Evolutionary conservation across 2,113 vertebrate genomes (phyloP), one percentile per base, ranked within the genome.

Genomic region (Phainopepla nitens): DNA sequence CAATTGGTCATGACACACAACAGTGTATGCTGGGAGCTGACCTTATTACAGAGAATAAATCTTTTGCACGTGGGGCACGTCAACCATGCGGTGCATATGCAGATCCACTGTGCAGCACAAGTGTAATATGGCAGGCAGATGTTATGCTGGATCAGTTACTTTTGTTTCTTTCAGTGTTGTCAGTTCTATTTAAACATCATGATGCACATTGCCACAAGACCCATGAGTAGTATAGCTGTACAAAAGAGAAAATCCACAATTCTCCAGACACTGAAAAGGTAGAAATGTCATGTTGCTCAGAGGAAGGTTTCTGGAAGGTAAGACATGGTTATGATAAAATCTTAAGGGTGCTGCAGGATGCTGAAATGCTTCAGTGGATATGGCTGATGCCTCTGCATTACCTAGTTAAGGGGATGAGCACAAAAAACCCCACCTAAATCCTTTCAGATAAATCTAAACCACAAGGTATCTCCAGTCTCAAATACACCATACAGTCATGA

Each of bases 41-140:
- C 70, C 85, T 93, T 80, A 51, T 69, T 91, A 72, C 1, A 76
- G 56, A 35, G 75, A 93, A 92, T 82, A 79, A 96, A 94, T 85
- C 75, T 82, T 23, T 31, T 61, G 71, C 70, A 92, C 9, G 5
- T 79, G 90, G 78, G 75, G 47, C 41, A 39, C 4, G 7, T 84
- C 87, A 84, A 7, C 66, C 66, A 10, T 60, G 73, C 49, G 61
- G 41, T 64, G 41, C 44, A 24, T 57, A 76, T 53, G 78, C 66
- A 93, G 79, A 92, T 82, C 31, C 64, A 36, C 69, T 44, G 75
- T 33, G n/a, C 82, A 93, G 58, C 31, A 45, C 53, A 31, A 87
- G 75, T 57, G 35, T 90, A 90, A 82, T 69, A 84, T 78, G 84
- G 87, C 90, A 89, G 64, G 73, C 87, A 94, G 93, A 89, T 90